phyloP scores from a whole-genome alignment of 2,797 vertebrate species.

The Helostoma temminkii region DNA sequence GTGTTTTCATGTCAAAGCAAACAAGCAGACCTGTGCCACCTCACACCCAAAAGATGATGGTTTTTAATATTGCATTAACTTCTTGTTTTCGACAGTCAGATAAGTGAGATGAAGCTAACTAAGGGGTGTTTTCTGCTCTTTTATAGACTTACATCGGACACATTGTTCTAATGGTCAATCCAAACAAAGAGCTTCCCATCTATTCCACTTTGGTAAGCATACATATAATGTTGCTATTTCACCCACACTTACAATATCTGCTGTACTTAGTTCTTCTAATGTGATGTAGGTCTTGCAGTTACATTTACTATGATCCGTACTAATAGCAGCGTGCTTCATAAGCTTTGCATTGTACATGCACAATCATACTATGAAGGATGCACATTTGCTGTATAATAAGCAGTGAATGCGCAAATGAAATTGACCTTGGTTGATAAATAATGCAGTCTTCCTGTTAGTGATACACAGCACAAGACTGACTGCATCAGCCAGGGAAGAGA shows the following conservation, averaged over 20 bases:
- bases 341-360: conserved; percentile 5
- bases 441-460: conserved; percentile 83
- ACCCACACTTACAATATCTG: not conserved
- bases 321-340: not conserved
- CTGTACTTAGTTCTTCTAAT: not conserved
- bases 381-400: conserved; percentile 46
- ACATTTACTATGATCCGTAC: not conserved
- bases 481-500: conserved; percentile 53
- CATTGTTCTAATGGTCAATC: conserved; percentile 94
- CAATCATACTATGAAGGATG: conserved; percentile 7
- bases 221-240: not conserved
- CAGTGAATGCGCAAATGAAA: conserved; percentile 58
- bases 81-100: not conserved
- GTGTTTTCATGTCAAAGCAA: not conserved
- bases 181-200: conserved; percentile 96
- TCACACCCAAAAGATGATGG: conserved; percentile 1
- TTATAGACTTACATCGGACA: conserved; percentile 95
- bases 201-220: conserved; percentile 93
- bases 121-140: conserved; percentile 11
- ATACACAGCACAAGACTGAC: conserved; percentile 68
- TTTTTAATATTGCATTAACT: not conserved
- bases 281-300: conserved; percentile 4
- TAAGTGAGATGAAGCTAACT: not conserved
- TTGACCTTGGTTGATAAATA: conserved; percentile 81
- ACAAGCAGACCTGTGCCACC: not conserved